Conservation (phyloP, 2,888 invertebrate species). For the Acleris sparsana region DNA sequence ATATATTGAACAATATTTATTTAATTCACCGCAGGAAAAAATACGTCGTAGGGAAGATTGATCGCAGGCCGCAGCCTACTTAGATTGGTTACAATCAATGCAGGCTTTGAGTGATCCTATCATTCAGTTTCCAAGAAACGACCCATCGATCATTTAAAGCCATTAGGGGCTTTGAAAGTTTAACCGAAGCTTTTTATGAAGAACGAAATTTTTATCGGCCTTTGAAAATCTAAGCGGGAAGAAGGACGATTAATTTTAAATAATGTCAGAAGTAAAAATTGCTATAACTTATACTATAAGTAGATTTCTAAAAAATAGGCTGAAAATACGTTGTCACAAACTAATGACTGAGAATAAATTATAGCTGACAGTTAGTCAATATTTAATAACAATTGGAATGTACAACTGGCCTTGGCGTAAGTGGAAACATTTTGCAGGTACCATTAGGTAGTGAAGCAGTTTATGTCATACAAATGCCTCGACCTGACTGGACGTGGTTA, state of each 20-base stretch:
- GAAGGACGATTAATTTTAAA: conserved; percentile 6
- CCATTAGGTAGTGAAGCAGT: conserved; percentile 1
- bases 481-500: conserved; percentile 6
- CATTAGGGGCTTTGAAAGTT: conserved; percentile 27
- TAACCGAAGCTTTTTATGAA: conserved; percentile 21
- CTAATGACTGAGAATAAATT: too few species aligned
- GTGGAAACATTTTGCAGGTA: conserved; percentile 16
- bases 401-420: background rate
- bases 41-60: conserved; percentile 20
- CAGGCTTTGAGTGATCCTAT: conserved; percentile 26
- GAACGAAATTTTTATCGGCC: conserved; percentile 4
- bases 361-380: too few species aligned
- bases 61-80: conserved; percentile 9
- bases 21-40: conserved; percentile 10
- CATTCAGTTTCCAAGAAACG: conserved; percentile 33
- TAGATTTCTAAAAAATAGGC: too few species aligned
- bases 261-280: too few species aligned
- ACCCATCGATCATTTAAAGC: conserved; percentile 31
- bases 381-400: too few species aligned
- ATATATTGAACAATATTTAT: background rate
- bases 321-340: too few species aligned
- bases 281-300: too few species aligned
- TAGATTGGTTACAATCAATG: conserved; percentile 32
- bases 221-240: background rate
- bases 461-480: conserved; percentile 1